Evolutionary conservation across 2,113 vertebrate genomes (phyloP).

Genomic region (Polypterus senegalus): DNA sequence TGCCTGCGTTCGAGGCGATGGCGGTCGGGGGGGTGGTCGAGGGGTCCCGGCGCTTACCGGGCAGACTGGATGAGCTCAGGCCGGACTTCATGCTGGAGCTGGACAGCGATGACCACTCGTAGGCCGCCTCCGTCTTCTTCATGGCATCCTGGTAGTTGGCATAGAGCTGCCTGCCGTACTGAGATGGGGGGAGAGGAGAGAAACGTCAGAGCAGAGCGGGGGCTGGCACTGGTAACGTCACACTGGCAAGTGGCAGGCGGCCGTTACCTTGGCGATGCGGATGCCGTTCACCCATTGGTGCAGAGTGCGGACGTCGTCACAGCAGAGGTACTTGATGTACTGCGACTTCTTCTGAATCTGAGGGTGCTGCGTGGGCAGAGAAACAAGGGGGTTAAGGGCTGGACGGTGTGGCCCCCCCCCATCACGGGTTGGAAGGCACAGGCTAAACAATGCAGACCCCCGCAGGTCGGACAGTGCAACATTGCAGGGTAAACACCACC

Average conservation of each 20-base stretch:
- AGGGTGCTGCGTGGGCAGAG: slow-evolving; percentile 62
- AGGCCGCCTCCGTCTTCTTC: slow-evolving; percentile 86
- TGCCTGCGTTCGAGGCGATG: too few relatives aligned
- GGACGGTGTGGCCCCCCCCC: too few relatives aligned
- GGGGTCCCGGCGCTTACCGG: slow-evolving; percentile 47
- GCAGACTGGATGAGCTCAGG: slow-evolving; percentile 85
- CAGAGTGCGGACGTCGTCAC: slow-evolving; percentile 86
- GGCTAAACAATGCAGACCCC: too few relatives aligned
- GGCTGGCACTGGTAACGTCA: not conserved
- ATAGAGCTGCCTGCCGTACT: slow-evolving; percentile 91
- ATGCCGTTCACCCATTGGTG: slow-evolving; percentile 96
- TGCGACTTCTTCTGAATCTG: slow-evolving; percentile 98
- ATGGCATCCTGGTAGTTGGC: slow-evolving; percentile 89
- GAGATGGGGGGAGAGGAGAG: slow-evolving; percentile 22
- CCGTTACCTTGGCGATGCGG: slow-evolving; percentile 83
- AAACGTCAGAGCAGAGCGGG: not conserved
- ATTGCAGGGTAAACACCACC: too few relatives aligned
- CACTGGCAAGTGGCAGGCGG: not conserved
- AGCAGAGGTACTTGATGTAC: slow-evolving; percentile 95
- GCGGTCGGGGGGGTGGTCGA: too few relatives aligned
- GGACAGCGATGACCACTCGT: slow-evolving; percentile 92
- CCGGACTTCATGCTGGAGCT: slow-evolving; percentile 91
- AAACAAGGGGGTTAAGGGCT: not conserved
- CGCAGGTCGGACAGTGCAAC: too few relatives aligned
- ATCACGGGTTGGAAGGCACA: too few relatives aligned